Evolutionary conservation across 2,888 invertebrate species (phyloP).

Genomic region (Microctonus hyperodae): DNA sequence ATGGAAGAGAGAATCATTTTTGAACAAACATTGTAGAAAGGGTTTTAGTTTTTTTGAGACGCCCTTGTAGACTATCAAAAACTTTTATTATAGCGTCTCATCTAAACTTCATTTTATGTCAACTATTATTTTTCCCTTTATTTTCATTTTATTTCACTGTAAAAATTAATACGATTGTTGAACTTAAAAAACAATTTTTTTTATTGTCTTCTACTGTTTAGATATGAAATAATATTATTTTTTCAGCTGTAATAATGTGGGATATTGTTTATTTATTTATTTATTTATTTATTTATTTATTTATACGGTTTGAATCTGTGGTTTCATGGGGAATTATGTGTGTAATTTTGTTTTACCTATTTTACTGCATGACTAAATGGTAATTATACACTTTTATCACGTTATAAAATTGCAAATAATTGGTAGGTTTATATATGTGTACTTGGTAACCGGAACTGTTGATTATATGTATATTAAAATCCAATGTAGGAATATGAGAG

Average conservation of each 20-base stretch:
- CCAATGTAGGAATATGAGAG: conserved; percentile 9
- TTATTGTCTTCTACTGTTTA: too few relatives aligned
- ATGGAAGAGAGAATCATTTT: background rate
- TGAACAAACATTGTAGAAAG: background rate
- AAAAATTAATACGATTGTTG: background rate
- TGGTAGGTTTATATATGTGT: background rate
- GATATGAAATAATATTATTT: too few relatives aligned
- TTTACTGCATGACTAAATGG: background rate
- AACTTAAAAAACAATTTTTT: background rate
- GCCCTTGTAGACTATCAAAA: background rate
- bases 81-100: background rate
- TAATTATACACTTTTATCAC: background rate
- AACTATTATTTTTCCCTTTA: too few relatives aligned
- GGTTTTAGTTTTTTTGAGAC: background rate
- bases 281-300: background rate
- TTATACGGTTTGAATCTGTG: background rate
- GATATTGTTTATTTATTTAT: too few relatives aligned
- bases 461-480: background rate
- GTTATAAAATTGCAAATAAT: background rate
- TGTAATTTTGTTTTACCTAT: background rate
- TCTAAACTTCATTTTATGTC: too few relatives aligned
- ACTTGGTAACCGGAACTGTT: background rate
- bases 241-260: too few relatives aligned
- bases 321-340: background rate
- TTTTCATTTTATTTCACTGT: background rate